These are phyloP conservation scores for Hypsopygia costalis DNA, from an alignment of 2,888 invertebrate genomes.

Conservation along the genomic window DNA sequence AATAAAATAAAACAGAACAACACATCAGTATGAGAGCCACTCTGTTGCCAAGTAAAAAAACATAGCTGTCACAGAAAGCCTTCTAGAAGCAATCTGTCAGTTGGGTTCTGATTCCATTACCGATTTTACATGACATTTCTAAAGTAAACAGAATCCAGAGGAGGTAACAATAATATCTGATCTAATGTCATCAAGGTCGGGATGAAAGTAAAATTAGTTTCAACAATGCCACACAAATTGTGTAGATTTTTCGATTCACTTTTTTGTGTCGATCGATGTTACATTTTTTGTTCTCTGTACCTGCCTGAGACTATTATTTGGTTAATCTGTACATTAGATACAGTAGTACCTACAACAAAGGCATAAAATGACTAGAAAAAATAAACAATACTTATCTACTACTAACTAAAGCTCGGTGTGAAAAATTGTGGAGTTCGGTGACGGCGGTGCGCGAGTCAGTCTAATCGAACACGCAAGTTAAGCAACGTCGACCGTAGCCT, in stretches of 20 bases:
- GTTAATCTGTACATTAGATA: constrained; percentile 4
- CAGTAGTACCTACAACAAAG: too few relatives aligned
- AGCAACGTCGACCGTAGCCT: too few relatives aligned
- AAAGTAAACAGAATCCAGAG: neutral
- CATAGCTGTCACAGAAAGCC: neutral
- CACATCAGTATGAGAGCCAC: too few relatives aligned
- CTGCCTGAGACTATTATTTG: constrained; percentile 1
- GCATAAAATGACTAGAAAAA: too few relatives aligned
- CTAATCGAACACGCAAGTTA: too few relatives aligned
- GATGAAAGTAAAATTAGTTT: constrained; percentile 11
- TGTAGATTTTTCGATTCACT: neutral
- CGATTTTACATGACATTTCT: neutral
- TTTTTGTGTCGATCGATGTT: constrained; percentile 1
- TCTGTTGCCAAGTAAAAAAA: neutral
- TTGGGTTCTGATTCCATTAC: neutral
- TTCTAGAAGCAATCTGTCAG: neutral
- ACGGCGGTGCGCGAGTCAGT: too few relatives aligned
- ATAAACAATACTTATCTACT: too few relatives aligned
- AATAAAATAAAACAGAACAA: too few relatives aligned
- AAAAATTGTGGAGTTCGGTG: too few relatives aligned
- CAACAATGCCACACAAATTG: constrained; percentile 6
- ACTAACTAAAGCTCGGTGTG: too few relatives aligned
- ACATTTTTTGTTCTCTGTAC: constrained; percentile 5
- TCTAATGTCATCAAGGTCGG: neutral
- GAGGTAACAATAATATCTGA: constrained; percentile 1